Evolutionary conservation across 2,113 vertebrate genomes (phyloP).

Genomic region (Recurvirostra avosetta): DNA sequence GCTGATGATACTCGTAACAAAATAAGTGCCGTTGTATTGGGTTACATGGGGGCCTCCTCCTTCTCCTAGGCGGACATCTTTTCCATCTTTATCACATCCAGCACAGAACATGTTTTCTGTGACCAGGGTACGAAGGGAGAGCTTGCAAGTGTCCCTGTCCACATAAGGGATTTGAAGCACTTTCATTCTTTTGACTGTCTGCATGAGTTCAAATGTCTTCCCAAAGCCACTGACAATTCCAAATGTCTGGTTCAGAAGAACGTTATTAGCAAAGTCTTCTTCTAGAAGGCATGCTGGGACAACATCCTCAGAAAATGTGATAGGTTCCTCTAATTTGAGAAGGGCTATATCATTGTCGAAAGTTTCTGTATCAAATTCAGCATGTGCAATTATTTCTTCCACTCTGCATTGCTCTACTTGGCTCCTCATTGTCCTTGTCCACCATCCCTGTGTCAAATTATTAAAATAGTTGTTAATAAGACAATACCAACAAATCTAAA

Average conservation of each 20-base stretch:
- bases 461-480: neutral
- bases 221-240: conserved; percentile 87
- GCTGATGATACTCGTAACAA: conserved; percentile 85
- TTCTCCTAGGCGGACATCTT: conserved; percentile 87
- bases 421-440: conserved; percentile 58
- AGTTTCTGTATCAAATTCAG: conserved; percentile 58
- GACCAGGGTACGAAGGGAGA: conserved; percentile 74
- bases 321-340: conserved; percentile 76
- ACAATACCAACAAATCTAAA: neutral
- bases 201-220: conserved; percentile 44
- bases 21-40: conserved; percentile 75
- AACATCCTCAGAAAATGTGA: conserved; percentile 77
- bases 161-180: conserved; percentile 80
- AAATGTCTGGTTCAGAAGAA: conserved; percentile 74
- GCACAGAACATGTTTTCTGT: conserved; percentile 88
- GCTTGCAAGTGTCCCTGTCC: conserved; percentile 75
- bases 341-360: conserved; percentile 84
- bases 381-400: conserved; percentile 72
- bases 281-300: conserved; percentile 85
- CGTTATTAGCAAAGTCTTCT: conserved; percentile 79
- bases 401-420: conserved; percentile 54
- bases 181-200: conserved; percentile 70
- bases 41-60: conserved; percentile 89
- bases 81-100: conserved; percentile 72
- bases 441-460: conserved; percentile 77